These are phyloP conservation scores for Peromyscus californicus DNA, from an alignment of 2,113 vertebrate genomes.

Conservation along the genomic window DNA sequence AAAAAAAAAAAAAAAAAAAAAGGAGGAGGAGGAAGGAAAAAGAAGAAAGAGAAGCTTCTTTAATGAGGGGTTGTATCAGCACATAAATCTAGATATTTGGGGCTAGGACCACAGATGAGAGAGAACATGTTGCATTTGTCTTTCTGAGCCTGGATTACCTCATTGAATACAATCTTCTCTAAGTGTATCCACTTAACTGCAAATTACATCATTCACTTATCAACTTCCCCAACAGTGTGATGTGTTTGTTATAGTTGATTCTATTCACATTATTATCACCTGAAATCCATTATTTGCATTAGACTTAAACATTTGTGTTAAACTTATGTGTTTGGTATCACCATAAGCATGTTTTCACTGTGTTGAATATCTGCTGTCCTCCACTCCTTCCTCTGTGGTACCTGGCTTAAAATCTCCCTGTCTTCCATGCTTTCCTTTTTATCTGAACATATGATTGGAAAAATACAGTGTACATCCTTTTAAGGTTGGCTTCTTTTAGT, in stretches of 20 bases:
- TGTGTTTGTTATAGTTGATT: background rate
- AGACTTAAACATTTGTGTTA: background rate
- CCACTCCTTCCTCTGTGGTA: background rate
- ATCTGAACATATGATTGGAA: background rate
- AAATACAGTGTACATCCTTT: background rate
- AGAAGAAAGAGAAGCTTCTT: background rate
- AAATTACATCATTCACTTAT: background rate
- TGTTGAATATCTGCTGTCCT: background rate
- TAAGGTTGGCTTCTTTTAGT: slow-evolving; percentile 18
- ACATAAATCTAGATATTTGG: background rate
- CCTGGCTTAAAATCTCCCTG: background rate
- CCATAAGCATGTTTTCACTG: background rate
- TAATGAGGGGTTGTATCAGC: background rate
- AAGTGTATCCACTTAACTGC: background rate
- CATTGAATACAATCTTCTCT: background rate
- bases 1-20: background rate
- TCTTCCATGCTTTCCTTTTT: background rate
- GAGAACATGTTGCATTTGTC: background rate
- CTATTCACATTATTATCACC: background rate
- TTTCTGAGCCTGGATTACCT: background rate
- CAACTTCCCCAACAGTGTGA: background rate
- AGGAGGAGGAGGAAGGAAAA: background rate
- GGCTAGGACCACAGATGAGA: background rate
- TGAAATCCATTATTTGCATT: background rate
- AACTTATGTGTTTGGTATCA: background rate